These are phyloP conservation scores for Spinus pinus DNA, from an alignment of 2,797 vertebrate species.

Conservation along the genomic window DNA sequence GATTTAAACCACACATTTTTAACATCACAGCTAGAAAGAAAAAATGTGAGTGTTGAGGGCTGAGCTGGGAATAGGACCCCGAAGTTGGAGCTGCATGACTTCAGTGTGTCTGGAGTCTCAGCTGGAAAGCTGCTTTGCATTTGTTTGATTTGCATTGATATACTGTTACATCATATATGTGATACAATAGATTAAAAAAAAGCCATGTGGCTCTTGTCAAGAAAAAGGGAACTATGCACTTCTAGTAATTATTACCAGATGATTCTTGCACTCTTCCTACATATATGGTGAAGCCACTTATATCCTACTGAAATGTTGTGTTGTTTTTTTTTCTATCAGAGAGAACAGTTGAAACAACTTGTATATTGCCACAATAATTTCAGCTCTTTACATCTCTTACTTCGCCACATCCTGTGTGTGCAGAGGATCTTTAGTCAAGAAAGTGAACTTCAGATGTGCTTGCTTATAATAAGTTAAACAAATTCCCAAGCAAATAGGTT, in stretches of 20 bases:
- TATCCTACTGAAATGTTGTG: conserved; percentile 1
- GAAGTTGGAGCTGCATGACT: not conserved
- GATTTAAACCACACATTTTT: conserved; percentile 30
- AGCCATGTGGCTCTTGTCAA: conserved; percentile 72
- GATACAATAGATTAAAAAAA: conserved; percentile 68
- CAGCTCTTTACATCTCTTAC: not conserved
- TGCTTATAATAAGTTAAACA: not conserved
- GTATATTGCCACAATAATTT: conserved; percentile 9
- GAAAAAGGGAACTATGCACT: conserved; percentile 62
- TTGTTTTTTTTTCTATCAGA: not conserved
- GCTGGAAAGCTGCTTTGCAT: conserved; percentile 22
- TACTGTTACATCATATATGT: conserved; percentile 68
- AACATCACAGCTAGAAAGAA: not conserved
- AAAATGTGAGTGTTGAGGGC: not conserved
- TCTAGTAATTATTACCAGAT: conserved; percentile 65
- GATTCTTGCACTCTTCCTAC: conserved; percentile 26
- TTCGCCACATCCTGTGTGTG: not conserved
- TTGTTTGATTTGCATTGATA: conserved; percentile 52
- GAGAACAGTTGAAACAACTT: not conserved
- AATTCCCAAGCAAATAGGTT: not conserved
- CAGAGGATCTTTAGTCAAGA: not conserved
- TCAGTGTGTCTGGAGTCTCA: conserved; percentile 31
- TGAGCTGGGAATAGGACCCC: not conserved
- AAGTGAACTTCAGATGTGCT: not conserved
- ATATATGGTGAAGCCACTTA: conserved; percentile 12